Base-by-base conservation (phyloP, 2,113 vertebrate genomes). In the Pitta sordida region DNA sequence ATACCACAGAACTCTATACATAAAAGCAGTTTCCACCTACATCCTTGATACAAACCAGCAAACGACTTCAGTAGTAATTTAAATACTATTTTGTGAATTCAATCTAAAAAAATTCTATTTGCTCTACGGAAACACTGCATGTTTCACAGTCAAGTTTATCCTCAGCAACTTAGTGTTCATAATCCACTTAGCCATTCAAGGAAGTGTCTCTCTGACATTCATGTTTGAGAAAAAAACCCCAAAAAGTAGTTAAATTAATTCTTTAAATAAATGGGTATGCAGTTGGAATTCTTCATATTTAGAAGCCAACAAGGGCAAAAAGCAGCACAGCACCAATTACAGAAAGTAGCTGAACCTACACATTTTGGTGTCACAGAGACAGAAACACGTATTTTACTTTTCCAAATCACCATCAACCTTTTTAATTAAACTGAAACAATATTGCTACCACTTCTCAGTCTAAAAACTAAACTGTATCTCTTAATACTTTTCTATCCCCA, bases 1-100 rank as follows among this genome's bases (percentile, higher is more conserved):
- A 91, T 79, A 97, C 90, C 95, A 96, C 84, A 92, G 84, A 96
- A 80, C 70, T 97, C 94, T 94, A 83, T 94, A 88, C 58, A 74
- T 37, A 79, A 95, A 96, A 94, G 93, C 95, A 91, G 63, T 87
- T 94, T 95, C 89, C 93, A 97, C 92, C 92, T 91, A 78, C 53
- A 83, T 75, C 67, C 89, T 89, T 43, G 73, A 81, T 79, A 86
- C 82, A 90, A 97, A 80, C 75, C 94, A 94, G 79, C 39, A 16
- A 79, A 69, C 83, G n/a, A 85, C 58, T 77, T 68, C 69, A 90
- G 87, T 18, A 93, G 86, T 77, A 83, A 83, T 29, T 91, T 49
- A 59, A 89, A 41, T 73, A 88, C 67, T 62, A 46, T 21, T 88
- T 85, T 52, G 86, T 63, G n/a, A 91, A 90, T 58, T 53, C 78